A percentile compares a stretch with the other conserved stretches of the same genome.
Evolutionary conservation across 2,797 vertebrate species (phyloP).

Genomic region (Thalassophryne amazonica): DNA sequence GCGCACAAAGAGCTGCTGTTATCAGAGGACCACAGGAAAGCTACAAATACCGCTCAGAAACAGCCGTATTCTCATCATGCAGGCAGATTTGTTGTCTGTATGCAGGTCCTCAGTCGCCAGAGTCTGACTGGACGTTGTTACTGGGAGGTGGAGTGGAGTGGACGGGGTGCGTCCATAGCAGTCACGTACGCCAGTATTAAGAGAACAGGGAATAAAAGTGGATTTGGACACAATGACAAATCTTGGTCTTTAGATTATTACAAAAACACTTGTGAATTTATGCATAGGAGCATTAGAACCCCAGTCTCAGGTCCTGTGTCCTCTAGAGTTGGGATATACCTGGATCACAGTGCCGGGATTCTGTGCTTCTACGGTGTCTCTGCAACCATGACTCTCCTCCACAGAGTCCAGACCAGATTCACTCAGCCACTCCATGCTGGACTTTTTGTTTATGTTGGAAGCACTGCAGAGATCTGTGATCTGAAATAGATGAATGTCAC

Average conservation of each 20-base stretch:
- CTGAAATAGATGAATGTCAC: neutral
- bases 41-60: no score
- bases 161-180: rapidly evolving
- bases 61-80: neutral
- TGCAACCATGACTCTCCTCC: no score
- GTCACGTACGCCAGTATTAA: neutral
- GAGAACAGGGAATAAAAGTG: neutral
- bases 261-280: no score
- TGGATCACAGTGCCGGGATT: no score
- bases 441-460: neutral
- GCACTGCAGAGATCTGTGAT: neutral
- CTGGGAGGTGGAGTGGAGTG: neutral
- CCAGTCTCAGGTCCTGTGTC: no score
- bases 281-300: no score
- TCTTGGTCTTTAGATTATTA: neutral
- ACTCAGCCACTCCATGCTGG: no score
- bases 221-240: neutral
- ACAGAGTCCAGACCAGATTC: no score
- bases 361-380: no score
- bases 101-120: neutral
- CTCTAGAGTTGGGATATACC: no score
- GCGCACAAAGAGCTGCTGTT: no score
- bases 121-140: neutral
- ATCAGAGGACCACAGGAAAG: no score
- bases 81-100: neutral